These are phyloP conservation scores for Empidonax traillii DNA, from an alignment of 2,113 vertebrate genomes.

Conservation along the genomic window DNA sequence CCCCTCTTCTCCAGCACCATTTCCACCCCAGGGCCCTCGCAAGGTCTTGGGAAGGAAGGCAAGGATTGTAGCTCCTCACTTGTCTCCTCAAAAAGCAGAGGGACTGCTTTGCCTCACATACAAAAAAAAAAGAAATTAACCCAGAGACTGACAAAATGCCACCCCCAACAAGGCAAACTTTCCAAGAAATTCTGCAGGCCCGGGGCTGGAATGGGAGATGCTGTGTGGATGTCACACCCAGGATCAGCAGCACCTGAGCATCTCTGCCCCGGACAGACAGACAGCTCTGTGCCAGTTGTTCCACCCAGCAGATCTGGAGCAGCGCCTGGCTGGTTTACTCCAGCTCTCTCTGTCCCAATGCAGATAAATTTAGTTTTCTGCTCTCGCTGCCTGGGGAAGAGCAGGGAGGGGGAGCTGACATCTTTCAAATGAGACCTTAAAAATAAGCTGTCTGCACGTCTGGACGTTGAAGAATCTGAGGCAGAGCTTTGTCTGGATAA, in stretches of 20 bases:
- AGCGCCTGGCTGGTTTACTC: constrained; percentile 18
- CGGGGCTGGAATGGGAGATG: fast-evolving
- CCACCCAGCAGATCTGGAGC: constrained; percentile 14
- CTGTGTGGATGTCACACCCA: neutral
- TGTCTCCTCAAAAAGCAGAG: neutral
- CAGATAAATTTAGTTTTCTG: constrained; percentile 63
- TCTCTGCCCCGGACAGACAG: neutral
- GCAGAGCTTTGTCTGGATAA: neutral
- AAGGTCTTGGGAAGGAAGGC: neutral
- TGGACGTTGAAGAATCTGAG: constrained; percentile 15
- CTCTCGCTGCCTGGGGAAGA: constrained; percentile 43
- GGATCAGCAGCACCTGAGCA: neutral
- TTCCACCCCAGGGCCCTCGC: neutral
- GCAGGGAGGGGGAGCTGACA: constrained; percentile 55
- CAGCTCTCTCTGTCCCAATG: constrained; percentile 30
- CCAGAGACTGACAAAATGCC: neutral
- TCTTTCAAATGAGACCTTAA: constrained; percentile 62
- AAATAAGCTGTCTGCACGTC: constrained; percentile 37
- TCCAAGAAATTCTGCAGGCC: neutral
- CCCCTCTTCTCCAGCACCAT: neutral
- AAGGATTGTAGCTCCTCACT: neutral
- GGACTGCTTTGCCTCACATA: neutral
- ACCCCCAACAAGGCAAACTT: neutral
- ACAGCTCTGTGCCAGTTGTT: neutral
- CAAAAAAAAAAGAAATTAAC: neutral